Conservation (phyloP, 2,797 vertebrate species). For the Champsocephalus gunnari region DNA sequence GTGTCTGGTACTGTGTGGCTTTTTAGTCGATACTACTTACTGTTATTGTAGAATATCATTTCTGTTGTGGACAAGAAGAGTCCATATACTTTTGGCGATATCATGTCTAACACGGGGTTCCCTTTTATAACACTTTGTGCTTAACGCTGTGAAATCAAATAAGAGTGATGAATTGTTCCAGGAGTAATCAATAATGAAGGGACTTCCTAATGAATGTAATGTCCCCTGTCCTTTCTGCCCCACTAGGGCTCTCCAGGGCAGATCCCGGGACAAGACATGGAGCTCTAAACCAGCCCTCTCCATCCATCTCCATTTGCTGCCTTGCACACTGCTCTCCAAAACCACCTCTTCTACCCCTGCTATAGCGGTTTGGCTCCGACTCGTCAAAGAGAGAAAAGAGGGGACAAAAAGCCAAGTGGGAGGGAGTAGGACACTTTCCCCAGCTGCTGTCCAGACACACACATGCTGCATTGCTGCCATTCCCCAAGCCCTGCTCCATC, state of each 20-base stretch:
- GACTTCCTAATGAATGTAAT: constrained; percentile 6
- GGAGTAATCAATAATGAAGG: not conserved
- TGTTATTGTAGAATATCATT: not conserved
- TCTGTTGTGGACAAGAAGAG: not conserved
- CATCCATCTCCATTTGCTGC: constrained; percentile 78
- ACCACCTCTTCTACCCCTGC: constrained; percentile 73
- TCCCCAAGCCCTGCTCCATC: constrained; percentile 86
- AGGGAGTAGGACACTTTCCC: constrained; percentile 78
- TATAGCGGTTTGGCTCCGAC: constrained; percentile 89
- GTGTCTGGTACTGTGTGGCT: too few species aligned
- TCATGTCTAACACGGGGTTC: not conserved
- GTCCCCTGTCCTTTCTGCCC: constrained; percentile 24
- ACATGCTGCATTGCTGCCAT: constrained; percentile 99
- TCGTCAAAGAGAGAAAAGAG: constrained; percentile 70
- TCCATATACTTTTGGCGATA: not conserved
- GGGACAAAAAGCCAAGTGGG: constrained; percentile 54
- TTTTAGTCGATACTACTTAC: too few species aligned
- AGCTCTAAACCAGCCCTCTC: constrained; percentile 86
- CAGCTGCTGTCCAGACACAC: constrained; percentile 97
- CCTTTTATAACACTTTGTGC: not conserved
- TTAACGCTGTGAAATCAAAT: not conserved
- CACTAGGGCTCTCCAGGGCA: constrained; percentile 71
- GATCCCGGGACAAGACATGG: constrained; percentile 78
- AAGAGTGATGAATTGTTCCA: not conserved
- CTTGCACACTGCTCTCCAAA: constrained; percentile 66